Percentiles rank a stretch among this genome's conserved stretches.
phyloP scores from a whole-genome alignment of 2,888 invertebrate genomes.

The Byasa hedistus region DNA sequence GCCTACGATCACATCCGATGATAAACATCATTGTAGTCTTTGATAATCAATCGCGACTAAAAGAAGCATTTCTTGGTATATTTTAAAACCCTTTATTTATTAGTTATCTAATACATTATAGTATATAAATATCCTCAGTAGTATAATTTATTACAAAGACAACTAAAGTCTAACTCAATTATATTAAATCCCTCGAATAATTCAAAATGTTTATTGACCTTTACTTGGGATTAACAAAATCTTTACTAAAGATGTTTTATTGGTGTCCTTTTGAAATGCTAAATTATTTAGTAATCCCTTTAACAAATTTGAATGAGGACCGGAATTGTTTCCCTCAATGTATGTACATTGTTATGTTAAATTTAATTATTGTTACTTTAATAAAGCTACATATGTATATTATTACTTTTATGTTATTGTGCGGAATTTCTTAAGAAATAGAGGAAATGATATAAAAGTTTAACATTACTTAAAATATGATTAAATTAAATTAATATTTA shows the following conservation, averaged over 20 bases:
- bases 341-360: slow-evolving; percentile 13
- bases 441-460: no score
- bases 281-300: slow-evolving; percentile 13
- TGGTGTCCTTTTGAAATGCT: slow-evolving; percentile 6
- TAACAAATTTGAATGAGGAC: slow-evolving; percentile 8
- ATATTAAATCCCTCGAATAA: not conserved
- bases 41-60: no score
- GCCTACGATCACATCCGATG: no score
- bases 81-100: no score
- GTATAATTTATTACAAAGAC: not conserved
- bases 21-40: no score
- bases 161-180: not conserved
- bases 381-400: not conserved
- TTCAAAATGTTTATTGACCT: slow-evolving; percentile 12
- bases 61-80: no score
- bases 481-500: no score
- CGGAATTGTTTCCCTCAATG: not conserved
- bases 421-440: no score
- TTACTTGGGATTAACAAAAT: slow-evolving; percentile 4
- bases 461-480: no score
- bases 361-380: not conserved
- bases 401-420: no score
- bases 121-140: no score
- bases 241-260: slow-evolving; percentile 15
- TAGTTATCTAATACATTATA: no score